Evolutionary conservation across 2,888 invertebrate genomes (phyloP), one percentile per base, ranked within the genome.

Genomic region (Tromatobia lineatoria): DNA sequence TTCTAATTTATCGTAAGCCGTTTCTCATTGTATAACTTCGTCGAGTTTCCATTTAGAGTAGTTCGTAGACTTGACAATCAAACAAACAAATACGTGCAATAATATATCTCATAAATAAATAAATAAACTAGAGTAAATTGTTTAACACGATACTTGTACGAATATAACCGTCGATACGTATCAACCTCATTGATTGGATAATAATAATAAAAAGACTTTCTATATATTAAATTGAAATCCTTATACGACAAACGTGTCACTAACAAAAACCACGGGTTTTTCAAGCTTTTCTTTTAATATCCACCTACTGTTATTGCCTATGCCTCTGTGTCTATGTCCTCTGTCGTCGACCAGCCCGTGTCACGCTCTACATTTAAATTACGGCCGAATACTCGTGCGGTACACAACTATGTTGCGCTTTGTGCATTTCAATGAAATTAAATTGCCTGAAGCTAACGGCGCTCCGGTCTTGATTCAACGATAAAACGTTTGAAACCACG

Each of bases 21-120:
- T 66, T 61, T 23, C 13, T 38, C 69, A 54, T 64, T 76, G 45
- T 59, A 3, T 42, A 29, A n/a, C 10, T 29, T 45, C 66, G 45
- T 66, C 45, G 66, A 66, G 20, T 66, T 66, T 23, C 20, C 38
- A 38, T 52, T 29, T 74, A 70, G 23, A 42, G 13, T 64, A 69
- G 61, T 70, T 81, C 45, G 74, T 84, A 84, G 84, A 78, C 42
- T 42, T 74, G 84, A 81, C 84, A 84, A 84, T 84, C 80, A 76
- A 79, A 38, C 25, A 18, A 80, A 64, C 15, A 77, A 83, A 73
- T 54, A 74, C 74, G 64, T 64, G 80, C 77, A 81, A 78, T 74
- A 80, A 81, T 81, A 80, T 73, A 45, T 74, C 52, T 69, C 29
- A 64, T 34, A 70, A 71, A 61, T 50, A 18, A 34, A 29, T n/a